These are phyloP conservation scores for Sinodicranocentrus sp. DNA, from an alignment of 2,888 invertebrate genomes.

Conservation along the genomic window DNA sequence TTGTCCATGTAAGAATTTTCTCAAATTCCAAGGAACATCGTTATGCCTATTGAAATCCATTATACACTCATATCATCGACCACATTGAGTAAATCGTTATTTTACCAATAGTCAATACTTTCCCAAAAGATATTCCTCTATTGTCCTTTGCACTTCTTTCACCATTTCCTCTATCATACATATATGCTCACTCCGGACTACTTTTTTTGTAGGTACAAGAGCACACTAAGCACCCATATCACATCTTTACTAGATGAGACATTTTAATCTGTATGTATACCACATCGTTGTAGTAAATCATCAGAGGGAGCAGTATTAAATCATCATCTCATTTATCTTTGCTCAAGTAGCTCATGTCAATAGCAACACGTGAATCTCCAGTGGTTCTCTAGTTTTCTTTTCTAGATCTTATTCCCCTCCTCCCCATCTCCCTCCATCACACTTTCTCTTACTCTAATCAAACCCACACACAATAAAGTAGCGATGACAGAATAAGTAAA, in stretches of 20 bases:
- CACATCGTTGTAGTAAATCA: constrained; percentile 21
- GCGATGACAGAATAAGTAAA: neutral
- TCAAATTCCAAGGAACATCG: constrained; percentile 78
- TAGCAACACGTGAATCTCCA: neutral
- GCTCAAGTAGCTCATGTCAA: constrained; percentile 8
- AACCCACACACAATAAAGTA: neutral
- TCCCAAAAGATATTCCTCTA: neutral
- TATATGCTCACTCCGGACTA: too few relatives aligned
- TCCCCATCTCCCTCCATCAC: too few relatives aligned
- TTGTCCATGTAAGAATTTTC: constrained; percentile 77
- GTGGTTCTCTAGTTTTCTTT: too few relatives aligned
- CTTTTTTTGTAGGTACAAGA: too few relatives aligned
- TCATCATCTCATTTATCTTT: constrained; percentile 20
- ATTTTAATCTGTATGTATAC: constrained; percentile 7
- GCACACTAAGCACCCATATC: neutral
- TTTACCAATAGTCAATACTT: too few relatives aligned
- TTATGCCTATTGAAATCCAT: constrained; percentile 77
- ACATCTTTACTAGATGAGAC: too few relatives aligned
- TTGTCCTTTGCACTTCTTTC: too few relatives aligned
- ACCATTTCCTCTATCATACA: too few relatives aligned
- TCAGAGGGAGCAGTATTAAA: neutral
- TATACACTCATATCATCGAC: too few relatives aligned
- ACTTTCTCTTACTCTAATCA: neutral
- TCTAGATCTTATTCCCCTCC: too few relatives aligned
- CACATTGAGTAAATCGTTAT: too few relatives aligned